Evolutionary conservation across 37 sponge, comb jelly and placozoan species (phyloP).

Genomic region (Tethya wilhelma): DNA sequence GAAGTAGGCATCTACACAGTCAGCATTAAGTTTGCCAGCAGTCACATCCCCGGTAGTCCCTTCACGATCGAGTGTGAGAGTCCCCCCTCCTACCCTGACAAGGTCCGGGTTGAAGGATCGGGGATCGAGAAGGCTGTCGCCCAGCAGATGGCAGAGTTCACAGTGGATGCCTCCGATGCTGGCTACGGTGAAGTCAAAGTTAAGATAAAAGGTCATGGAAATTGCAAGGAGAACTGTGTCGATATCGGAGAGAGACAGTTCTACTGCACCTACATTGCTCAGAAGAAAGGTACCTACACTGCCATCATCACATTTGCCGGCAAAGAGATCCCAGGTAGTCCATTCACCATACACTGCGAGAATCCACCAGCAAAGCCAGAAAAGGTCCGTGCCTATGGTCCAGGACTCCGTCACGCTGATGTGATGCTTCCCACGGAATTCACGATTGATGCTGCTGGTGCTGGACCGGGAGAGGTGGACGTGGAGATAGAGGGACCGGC

Average conservation of each 20-base stretch:
- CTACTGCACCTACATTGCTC: constrained; percentile 66
- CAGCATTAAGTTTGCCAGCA: constrained; percentile 77
- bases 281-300: constrained; percentile 67
- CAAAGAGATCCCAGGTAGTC: constrained; percentile 72
- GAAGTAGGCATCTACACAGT: constrained; percentile 75
- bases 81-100: constrained; percentile 54
- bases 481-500: constrained; percentile 69
- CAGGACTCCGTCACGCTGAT: constrained; percentile 80
- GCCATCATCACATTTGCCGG: constrained; percentile 81
- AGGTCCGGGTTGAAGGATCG: constrained; percentile 76
- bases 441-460: constrained; percentile 75
- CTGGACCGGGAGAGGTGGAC: constrained; percentile 78
- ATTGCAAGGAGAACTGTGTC: constrained; percentile 22
- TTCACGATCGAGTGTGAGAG: constrained; percentile 68
- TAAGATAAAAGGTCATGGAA: constrained; percentile 61
- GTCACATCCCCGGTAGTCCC: constrained; percentile 74
- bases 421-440: constrained; percentile 61
- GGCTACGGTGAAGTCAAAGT: constrained; percentile 78
- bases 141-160: constrained; percentile 58
- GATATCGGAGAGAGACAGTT: constrained; percentile 39
- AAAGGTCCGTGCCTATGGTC: constrained; percentile 75
- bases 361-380: constrained; percentile 66
- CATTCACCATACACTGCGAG: constrained; percentile 71
- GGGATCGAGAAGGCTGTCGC: constrained; percentile 81
- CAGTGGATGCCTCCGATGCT: constrained; percentile 82